Base-by-base conservation (phyloP, 2,113 vertebrate genomes). In the Megaptera novaeangliae region DNA sequence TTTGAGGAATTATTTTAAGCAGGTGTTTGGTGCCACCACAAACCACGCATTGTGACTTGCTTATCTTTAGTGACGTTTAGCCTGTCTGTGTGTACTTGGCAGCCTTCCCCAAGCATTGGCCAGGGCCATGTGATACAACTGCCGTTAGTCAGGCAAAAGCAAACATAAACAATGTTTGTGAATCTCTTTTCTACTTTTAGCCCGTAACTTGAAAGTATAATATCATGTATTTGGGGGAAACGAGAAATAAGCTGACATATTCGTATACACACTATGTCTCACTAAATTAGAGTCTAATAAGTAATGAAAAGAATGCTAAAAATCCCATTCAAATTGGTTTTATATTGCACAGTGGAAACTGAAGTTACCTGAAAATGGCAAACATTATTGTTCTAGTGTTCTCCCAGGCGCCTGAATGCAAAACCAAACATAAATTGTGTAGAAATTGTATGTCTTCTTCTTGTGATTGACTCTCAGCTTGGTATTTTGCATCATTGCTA, bases 401-500 rank as follows among this genome's bases (percentile, higher is more conserved):
- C 11, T 59, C 46, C n/a, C 0, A 34, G 23, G 7, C 10, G 17
- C 27, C 82, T 44, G 44, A 57, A 75, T 4, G 8, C 29, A 82
- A 55, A 93, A 59, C 23, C 39, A 71, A n/a, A 31, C n/a, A 20
- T 61, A 66, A 63, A 44, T 23, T 66, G 18, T 41, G 29, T 72
- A 63, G 52, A 44, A 46, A 52, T 74, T 31, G 34, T 63, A 20
- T 89, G 13, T 85, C 87, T 80, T 82, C 52, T 74, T 82, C 46
- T 74, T 81, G 10, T 87, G 89, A 27, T 74, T 92, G 57, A 66
- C 71, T 69, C 83, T 25, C 63, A 87, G 15, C 23, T 64, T 95
- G 95, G n/a, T 80, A 77, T 78, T 94, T 97, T 95, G 88, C 34
- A 31, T 59, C 46, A 69, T 15, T 74, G 23, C 52, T 82, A 92